Base-by-base conservation (phyloP, 2,888 invertebrate genomes). In the Schrankia costaestrigalis region DNA sequence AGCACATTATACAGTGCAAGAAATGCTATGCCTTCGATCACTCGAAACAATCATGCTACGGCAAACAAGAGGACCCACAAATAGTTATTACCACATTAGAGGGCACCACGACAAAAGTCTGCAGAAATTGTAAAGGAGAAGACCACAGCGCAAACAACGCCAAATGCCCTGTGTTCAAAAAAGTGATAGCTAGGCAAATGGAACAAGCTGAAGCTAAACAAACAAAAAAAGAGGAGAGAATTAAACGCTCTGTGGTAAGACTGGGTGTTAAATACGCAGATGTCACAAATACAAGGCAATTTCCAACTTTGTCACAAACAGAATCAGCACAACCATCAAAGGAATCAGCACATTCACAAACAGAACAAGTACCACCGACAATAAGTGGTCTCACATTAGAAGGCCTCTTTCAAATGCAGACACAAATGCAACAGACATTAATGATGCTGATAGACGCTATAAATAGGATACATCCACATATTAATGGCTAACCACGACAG, bases 121-220 rank as follows among this genome's bases (percentile, higher is more conserved):
- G n/a, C n/a, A 37, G 26, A 28, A 28, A 32, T 25, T 37, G 37
- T 15, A 37, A 37, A 32, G 19, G 10, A 37, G 31, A 31, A 31
- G 37, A 31, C 14, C 37, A 37, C 27, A 25, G 24, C 9, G 32
- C 37, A 11, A 39, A 39, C 26, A 33, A 30, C 7, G 30, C 30
- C 17, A 33, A 33, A 22, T 39, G 34, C 30, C 30, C 33, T 5
- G 23, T 31, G 8, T 39, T 39, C 15, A 33, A 30, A 21, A 36
- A 27, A 5, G 23, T 35, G 28, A 30, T 40, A 18, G 9, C 18
- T 21, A 28, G 25, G 17, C 40, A 40, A 40, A 35, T 35, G 19
- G 21, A 35, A 19, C 38, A 33, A 39, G 30, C 29, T 26, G 21
- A 39, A 24, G 11, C 31, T 18, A 31, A 37, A 11, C 24, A 31